Percentiles rank a stretch among this genome's conserved stretches.
These are phyloP conservation scores for Melanerpes formicivorus DNA, from an alignment of 2,113 vertebrate species.

Conservation along the genomic window DNA sequence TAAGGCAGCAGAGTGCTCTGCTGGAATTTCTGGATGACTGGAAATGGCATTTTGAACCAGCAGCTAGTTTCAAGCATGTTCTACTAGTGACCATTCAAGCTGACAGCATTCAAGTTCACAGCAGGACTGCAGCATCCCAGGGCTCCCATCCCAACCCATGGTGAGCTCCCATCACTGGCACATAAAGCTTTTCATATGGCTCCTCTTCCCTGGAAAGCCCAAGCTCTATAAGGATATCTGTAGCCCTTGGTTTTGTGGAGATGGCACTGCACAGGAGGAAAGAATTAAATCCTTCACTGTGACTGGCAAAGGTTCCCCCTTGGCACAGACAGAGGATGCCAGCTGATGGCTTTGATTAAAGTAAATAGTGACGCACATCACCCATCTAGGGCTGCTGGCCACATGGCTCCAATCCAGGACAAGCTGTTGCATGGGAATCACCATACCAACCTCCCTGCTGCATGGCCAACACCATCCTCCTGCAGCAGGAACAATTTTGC, in stretches of 20 bases:
- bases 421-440: neutral
- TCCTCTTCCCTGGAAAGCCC: neutral
- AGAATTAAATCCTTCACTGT: neutral
- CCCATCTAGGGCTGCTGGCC: neutral
- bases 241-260: neutral
- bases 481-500: neutral
- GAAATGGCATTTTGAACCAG: neutral
- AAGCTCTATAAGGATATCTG: neutral
- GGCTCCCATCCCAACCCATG: neutral
- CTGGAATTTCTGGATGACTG: neutral
- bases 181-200: neutral
- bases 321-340: neutral
- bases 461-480: neutral
- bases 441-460: neutral
- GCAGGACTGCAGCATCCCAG: neutral
- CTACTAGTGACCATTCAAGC: neutral
- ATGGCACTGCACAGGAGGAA: neutral
- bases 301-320: neutral
- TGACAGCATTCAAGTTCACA: neutral
- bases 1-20: neutral
- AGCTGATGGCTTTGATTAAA: neutral
- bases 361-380: neutral
- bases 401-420: neutral
- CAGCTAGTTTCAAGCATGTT: neutral
- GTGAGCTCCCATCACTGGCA: neutral